Percentiles rank a stretch among this genome's conserved stretches.
These are phyloP conservation scores for Rynchops niger DNA, from an alignment of 2,113 vertebrate species.

Conservation along the genomic window DNA sequence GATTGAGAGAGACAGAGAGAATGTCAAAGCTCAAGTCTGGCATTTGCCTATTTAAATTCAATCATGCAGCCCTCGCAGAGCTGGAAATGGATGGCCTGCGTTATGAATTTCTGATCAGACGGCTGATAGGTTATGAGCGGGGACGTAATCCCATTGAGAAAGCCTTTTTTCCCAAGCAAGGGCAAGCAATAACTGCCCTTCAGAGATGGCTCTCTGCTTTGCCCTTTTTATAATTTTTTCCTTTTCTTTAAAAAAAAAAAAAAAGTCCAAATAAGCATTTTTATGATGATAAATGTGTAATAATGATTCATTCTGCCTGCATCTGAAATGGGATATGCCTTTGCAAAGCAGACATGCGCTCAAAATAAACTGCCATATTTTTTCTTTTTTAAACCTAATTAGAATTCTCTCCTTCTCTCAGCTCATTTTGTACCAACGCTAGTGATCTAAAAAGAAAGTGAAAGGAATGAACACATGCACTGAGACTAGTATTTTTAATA, in stretches of 20 bases:
- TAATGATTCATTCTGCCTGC: conserved; percentile 49
- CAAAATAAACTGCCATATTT: conserved; percentile 58
- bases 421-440: conserved; percentile 55
- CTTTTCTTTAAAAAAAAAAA: conserved; percentile 5
- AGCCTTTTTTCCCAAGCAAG: conserved; percentile 74
- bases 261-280: conserved; percentile 70
- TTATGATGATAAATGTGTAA: conserved; percentile 71
- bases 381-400: conserved; percentile 64
- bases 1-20: conserved; percentile 74
- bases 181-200: conserved; percentile 76
- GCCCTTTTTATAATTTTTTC: conserved; percentile 65
- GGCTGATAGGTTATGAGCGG: conserved; percentile 79
- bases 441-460: conserved; percentile 53
- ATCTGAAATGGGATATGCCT: conserved; percentile 52
- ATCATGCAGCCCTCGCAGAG: conserved; percentile 75
- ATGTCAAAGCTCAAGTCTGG: conserved; percentile 77
- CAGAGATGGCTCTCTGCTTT: conserved; percentile 68
- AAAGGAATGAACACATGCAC: conserved; percentile 44
- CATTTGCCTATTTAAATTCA: conserved; percentile 91
- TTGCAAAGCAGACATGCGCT: conserved; percentile 42
- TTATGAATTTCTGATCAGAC: conserved; percentile 86
- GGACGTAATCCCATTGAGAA: conserved; percentile 80
- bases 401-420: conserved; percentile 64
- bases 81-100: conserved; percentile 77
- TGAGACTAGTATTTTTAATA: conserved; percentile 12